Base-by-base conservation (phyloP, 2,888 invertebrate genomes). In the Apodemia duryi region DNA sequence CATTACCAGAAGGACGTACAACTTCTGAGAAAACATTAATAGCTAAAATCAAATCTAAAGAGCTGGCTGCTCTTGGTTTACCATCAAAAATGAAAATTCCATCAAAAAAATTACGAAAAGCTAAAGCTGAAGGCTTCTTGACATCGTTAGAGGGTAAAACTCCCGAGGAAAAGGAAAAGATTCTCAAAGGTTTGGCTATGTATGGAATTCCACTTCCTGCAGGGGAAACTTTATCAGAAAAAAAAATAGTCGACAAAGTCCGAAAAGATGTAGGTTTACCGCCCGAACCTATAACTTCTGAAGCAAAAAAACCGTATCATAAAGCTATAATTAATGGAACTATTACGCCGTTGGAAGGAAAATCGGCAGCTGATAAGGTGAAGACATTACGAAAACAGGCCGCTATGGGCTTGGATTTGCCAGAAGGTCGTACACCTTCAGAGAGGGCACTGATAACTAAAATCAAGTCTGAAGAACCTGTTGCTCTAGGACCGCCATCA, bases 291-390 rank as follows among this genome's bases (percentile, higher is more conserved):
- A 66, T 63, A 63, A 67, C 70, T 29, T 38, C 66, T 61, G 67
- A 71, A 13, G 69, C 65, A 6, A 71, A 66, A 64, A 65, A 67
- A 61, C 73, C 71, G 61, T 71, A 69, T 6, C 35, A 62, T 13
- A 72, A 71, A 68, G 72, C 72, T 4, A 51, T 70, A 9, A 64
- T 67, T 0, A 70, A 73, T 61, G 80, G 78, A 0, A 41, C 77
- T 0, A 66, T 80, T 0, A 71, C 72, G 9, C 81, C 81, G 2
- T 67, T 81, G 51, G 78, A 77, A 72, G 80, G 77, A 0, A 78
- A 79, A 67, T 65, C 77, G 2, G 64, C 69, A 6, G 66, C 72
- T 13, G 69, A 74, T 62, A 75, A 72, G 64, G 67, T 70, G 61
- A 70, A 70, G 52, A 68, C 73, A 51, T 62, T 74, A 32, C 57